phyloP scores from a whole-genome alignment of 2,113 vertebrate species.

The Monarcha castaneiventris region DNA sequence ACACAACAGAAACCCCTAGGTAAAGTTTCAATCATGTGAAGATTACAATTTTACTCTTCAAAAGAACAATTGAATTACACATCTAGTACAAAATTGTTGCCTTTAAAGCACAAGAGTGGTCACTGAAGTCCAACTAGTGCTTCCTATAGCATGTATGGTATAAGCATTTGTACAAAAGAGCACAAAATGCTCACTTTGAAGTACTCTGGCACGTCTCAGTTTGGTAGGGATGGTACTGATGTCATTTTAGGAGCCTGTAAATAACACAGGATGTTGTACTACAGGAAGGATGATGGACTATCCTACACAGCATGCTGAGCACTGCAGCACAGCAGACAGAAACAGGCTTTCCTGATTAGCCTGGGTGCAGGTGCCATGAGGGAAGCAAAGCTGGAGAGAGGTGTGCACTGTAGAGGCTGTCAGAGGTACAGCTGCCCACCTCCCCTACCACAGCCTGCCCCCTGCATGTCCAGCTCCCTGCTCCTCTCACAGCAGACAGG shows the following conservation, averaged over 20 bases:
- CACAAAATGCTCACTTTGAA: background rate
- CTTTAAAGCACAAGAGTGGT: background rate
- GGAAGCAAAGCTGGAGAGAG: background rate
- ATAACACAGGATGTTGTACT: background rate
- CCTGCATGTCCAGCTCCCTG: background rate
- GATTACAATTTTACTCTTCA: background rate
- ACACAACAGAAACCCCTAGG: background rate
- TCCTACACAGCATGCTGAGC: background rate
- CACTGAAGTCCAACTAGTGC: background rate
- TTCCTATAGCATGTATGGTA: background rate
- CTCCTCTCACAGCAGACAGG: background rate
- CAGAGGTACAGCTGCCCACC: background rate
- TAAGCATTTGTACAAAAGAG: background rate
- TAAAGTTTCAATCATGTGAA: background rate
- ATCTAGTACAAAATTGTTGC: background rate
- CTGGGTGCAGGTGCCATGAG: background rate
- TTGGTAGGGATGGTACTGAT: background rate
- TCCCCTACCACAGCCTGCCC: accelerated
- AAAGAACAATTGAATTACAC: background rate
- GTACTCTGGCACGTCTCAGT: background rate
- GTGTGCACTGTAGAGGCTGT: background rate
- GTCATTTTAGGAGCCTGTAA: background rate
- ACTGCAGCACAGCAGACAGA: background rate
- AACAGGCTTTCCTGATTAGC: background rate
- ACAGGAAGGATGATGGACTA: background rate